Base-by-base conservation (phyloP, 2,888 invertebrate species). In the Tricholauxania praeusta region DNA sequence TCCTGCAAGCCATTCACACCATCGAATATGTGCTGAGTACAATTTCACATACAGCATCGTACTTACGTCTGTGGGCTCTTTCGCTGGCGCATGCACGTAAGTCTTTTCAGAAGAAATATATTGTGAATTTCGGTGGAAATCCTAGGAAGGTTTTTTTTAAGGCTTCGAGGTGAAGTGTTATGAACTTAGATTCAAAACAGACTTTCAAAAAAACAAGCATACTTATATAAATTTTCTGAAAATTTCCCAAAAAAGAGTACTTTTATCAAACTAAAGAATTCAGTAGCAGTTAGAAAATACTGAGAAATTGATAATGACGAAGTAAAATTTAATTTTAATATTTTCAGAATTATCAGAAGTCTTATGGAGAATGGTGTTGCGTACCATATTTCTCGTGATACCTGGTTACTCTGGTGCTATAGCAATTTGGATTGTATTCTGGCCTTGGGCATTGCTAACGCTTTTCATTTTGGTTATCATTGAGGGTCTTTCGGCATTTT, bases 401-500 rank as follows among this genome's bases (percentile, higher is more conserved):
- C 8, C 51, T 0, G 60, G 19, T 47, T 94, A 93, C 90, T 83
- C 90, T 19, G 95, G 95, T 67, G 92, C 92, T 63, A 89, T 95
- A 71, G 88, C 93, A 74, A 88, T 98, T 66, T 97, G 93, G 89
- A 87, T 93, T 22, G 90, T 96, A 55, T 99, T 99, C 89, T 93
- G 91, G 72, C 92, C 93, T 83, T 99, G 99, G 97, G 93, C 95
- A 66, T 89, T 91, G 48, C 92, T 99, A 78, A 99, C 99, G 0
- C 90, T 99, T 60, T 94, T 95, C 81, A 98, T 99, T 86, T 91
- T 99, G 75, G 95, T 99, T 77, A 91, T 99, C 83, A 99, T 99
- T 97, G 99, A 99, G 89, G 99, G 99, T 6, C 91, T 99, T 15
- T 99, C 98, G 14, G 99, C 99, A 55, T 99, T 99, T 90, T 90